These are phyloP conservation scores for Dysmachus trigonus DNA, from an alignment of 2,888 invertebrate genomes.

Conservation along the genomic window DNA sequence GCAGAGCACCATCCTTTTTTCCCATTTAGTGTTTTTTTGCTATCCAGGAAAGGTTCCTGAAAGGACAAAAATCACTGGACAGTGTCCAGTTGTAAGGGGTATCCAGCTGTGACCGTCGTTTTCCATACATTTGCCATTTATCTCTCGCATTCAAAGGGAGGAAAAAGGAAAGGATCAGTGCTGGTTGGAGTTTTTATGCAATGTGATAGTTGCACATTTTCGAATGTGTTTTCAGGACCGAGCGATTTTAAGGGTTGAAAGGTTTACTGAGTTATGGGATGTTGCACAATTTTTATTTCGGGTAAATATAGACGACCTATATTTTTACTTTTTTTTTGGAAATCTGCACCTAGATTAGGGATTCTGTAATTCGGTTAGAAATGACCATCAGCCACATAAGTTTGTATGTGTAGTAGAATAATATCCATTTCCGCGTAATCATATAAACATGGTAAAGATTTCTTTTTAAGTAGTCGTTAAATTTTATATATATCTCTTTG, in stretches of 20 bases:
- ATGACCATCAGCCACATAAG: too few relatives aligned
- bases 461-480: too few relatives aligned
- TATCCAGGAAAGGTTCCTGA: neutral
- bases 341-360: neutral
- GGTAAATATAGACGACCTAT: neutral
- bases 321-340: neutral
- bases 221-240: neutral
- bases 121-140: constrained; percentile 31
- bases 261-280: constrained; percentile 42
- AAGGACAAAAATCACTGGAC: constrained; percentile 21
- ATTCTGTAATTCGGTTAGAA: neutral
- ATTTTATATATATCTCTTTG: too few relatives aligned
- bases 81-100: constrained; percentile 22
- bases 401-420: too few relatives aligned
- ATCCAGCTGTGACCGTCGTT: constrained; percentile 36
- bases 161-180: constrained; percentile 41
- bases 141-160: neutral
- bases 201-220: constrained; percentile 41
- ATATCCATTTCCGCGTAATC: too few relatives aligned
- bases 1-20: neutral
- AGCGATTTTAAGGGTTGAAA: constrained; percentile 42
- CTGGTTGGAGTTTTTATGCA: constrained; percentile 32
- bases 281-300: constrained; percentile 30
- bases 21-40: neutral
- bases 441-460: too few relatives aligned